Conservation (phyloP, 2,797 vertebrate genomes). For the Okamejei kenojei region DNA sequence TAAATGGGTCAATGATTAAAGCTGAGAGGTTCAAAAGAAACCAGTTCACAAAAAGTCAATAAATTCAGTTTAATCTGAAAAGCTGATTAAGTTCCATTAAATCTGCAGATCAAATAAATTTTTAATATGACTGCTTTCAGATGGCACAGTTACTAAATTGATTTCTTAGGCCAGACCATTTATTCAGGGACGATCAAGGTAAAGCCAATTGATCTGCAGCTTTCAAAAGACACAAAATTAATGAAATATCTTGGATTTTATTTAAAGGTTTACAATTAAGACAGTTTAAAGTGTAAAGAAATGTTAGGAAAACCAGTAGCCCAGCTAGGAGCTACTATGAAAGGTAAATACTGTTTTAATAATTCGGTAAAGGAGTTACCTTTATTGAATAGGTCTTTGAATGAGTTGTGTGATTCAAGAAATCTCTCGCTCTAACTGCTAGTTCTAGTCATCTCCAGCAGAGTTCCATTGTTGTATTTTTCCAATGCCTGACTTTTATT, state of each 20-base stretch:
- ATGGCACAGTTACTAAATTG: slow-evolving; percentile 23
- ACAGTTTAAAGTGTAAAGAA: background rate
- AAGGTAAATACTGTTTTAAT: background rate
- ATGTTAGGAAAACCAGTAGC: background rate
- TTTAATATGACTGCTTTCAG: slow-evolving; percentile 9
- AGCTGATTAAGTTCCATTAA: slow-evolving; percentile 30
- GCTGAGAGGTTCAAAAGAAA: background rate
- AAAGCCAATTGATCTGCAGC: slow-evolving; percentile 4
- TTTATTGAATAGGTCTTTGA: background rate
- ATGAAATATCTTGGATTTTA: background rate
- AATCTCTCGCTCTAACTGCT: background rate
- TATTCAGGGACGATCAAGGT: slow-evolving; percentile 3
- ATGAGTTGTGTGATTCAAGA: background rate
- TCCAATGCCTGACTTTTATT: background rate
- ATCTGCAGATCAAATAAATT: slow-evolving; percentile 33
- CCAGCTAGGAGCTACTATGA: background rate
- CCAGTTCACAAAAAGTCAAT: slow-evolving; percentile 26
- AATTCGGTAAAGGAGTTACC: background rate
- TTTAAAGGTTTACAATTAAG: slow-evolving; percentile 21
- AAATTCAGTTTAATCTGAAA: slow-evolving; percentile 37
- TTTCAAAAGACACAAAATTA: slow-evolving; percentile 1
- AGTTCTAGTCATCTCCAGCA: background rate
- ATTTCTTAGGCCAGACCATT: slow-evolving; percentile 23
- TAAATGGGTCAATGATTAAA: slow-evolving; percentile 10
- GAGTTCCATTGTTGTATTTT: background rate